These are phyloP conservation scores for Neotoxoptera formosana DNA, from an alignment of 1,140 invertebrate species.

Conservation along the genomic window DNA sequence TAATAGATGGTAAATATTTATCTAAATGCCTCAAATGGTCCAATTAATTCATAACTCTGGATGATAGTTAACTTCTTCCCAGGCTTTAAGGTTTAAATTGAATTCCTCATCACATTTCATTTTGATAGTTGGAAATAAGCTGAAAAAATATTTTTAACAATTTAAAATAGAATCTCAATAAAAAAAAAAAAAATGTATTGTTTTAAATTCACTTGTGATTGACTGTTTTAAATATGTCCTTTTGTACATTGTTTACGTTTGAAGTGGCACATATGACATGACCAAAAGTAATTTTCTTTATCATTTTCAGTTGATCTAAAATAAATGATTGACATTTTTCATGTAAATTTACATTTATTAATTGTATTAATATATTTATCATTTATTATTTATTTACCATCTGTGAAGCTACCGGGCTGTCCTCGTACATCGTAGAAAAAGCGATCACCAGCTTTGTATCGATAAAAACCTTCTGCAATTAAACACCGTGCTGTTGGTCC, in stretches of 20 bases:
- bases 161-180: no score
- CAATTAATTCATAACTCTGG: background rate
- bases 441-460: constrained; percentile 77
- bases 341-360: background rate
- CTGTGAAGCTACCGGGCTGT: constrained; percentile 66
- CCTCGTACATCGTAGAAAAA: constrained; percentile 76
- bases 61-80: background rate
- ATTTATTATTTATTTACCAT: background rate
- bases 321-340: background rate
- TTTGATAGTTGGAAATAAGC: constrained; percentile 2
- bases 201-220: constrained; percentile 25
- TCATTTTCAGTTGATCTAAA: constrained; percentile 17
- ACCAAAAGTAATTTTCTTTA: constrained; percentile 32
- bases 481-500: constrained; percentile 88
- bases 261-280: background rate
- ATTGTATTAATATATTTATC: background rate
- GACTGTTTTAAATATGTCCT: constrained; percentile 10
- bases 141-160: background rate
- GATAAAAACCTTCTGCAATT: constrained; percentile 82
- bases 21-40: no score
- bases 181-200: no score
- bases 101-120: background rate
- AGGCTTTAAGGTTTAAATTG: background rate
- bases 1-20: no score
- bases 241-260: background rate